Base-by-base conservation (phyloP, 2,888 invertebrate genomes). In the Zonitis immaculata region DNA sequence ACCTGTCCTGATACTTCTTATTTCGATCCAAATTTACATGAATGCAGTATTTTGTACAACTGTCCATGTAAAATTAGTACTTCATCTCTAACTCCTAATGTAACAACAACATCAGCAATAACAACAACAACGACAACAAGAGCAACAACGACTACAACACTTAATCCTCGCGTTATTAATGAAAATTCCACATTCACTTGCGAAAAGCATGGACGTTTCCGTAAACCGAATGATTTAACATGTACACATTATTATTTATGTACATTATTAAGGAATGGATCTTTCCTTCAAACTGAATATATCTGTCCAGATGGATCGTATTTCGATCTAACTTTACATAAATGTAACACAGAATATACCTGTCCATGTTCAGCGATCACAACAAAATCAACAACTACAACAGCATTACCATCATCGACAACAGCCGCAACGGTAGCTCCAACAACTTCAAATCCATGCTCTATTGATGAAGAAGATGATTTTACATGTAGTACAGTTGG, bases 401-500 rank as follows among this genome's bases (percentile, higher is more conserved):
- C n/a, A 32, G 43, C 16, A 32, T 35, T 35, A 7, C 39, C 18
- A 35, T n/a, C n/a, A n/a, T n/a, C n/a, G 2, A 22, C 48, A 16
- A 12, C 39, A 42, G n/a, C 30, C 44, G 11, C 4, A 30, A 27
- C 35, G n/a, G n/a, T n/a, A 20, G 26, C 30, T 11, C 1, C 39
- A 42, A 30, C 12, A 32, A 43, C 30, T 11, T 32, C 26, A 5
- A 11, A 8, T 12, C 22, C 39, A 18, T 78, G 76, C 50, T 71
- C 58, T 14, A 77, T 78, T 28, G 66, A 73, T 0, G 52, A 51
- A 1, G 56, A 55, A 7, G 52, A 57, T 0, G 44, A 70, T 0
- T 76, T 76, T 51, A 65, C 67, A 1, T 80, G 80, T 57, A 62
- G 71, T 0, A 51, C 73, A 1, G 72, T 70, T 0, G 80, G 80